Conservation (phyloP, 2,113 vertebrate species). For the Dolichallabes microphthalmus region DNA sequence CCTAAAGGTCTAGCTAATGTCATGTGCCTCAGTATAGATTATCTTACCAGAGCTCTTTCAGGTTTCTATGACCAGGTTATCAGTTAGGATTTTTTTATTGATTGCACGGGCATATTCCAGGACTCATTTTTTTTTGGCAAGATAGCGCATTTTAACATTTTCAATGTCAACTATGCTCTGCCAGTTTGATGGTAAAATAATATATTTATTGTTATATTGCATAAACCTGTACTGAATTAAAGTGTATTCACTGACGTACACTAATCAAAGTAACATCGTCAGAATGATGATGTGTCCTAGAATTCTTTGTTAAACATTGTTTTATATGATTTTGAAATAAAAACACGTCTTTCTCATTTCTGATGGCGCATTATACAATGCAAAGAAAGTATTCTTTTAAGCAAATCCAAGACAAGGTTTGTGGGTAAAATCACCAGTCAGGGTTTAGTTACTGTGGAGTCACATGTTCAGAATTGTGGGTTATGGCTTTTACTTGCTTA, state of each 20-base stretch:
- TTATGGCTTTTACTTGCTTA: not conserved
- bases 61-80: too few species aligned
- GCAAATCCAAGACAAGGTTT: not conserved
- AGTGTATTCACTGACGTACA: not conserved
- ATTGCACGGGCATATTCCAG: too few species aligned
- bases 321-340: not conserved
- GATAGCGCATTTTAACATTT: too few species aligned
- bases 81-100: too few species aligned
- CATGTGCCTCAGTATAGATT: too few species aligned
- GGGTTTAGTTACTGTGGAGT: slow-evolving; percentile 1
- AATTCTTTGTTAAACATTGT: not conserved
- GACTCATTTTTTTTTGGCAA: too few species aligned
- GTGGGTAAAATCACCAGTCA: not conserved
- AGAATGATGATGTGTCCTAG: not conserved
- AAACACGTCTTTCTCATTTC: not conserved
- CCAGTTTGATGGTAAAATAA: not conserved
- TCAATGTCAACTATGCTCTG: too few species aligned
- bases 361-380: not conserved
- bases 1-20: too few species aligned
- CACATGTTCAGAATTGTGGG: not conserved
- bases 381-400: not conserved
- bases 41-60: too few species aligned
- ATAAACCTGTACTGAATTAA: not conserved
- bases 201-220: not conserved
- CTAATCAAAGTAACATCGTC: not conserved